Evolutionary conservation across 1,140 invertebrate genomes (phyloP), one percentile per base, ranked within the genome.

Genomic region (Myzus persicae): DNA sequence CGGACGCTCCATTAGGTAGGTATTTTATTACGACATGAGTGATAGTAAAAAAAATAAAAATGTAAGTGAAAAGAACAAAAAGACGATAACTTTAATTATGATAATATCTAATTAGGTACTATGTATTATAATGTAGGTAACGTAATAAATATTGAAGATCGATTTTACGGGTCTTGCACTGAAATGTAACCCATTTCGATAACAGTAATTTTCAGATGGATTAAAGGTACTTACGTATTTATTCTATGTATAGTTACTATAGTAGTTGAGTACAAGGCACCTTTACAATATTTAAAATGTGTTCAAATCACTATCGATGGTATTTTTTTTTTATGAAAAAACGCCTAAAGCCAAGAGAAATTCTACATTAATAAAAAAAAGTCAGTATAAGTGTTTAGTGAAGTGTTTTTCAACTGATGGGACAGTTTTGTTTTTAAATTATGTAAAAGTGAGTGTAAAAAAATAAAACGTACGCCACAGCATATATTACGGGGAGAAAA

Each of bases 401-500:
- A 76, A 76, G 59, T 6, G 31, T 76, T 76, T 76, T 67, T 76
- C n/a, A n/a, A 36, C 59, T 36, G 59, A 76, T 76, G 59, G 59
- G 59, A 76, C 59, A 11, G 18, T 76, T 67, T 76, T 76, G 59
- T 76, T 76, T 76, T 76, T 76, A 76, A 76, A 76, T 76, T 76
- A n/a, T 76, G n/a, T 76, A 76, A 76, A 76, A 6, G n/a, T 76
- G 31, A n/a, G n/a, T 76, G n/a, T 18, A 76, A 67, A 54, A 54
- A 67, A 67, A 67, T n/a, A 67, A 11, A 76, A 76, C 59, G 59
- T 76, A 76, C n/a, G 26, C 31, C 14, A 76, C 14, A 76, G n/a
- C 54, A 59, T 36, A 76, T n/a, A n/a, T 5, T 76, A 18, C 4
- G 59, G 14, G 14, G 3, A n/a, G 31, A 36, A 76, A 48, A 76